Base-by-base conservation (phyloP, 2,888 invertebrate genomes). In the Diaperis boleti region DNA sequence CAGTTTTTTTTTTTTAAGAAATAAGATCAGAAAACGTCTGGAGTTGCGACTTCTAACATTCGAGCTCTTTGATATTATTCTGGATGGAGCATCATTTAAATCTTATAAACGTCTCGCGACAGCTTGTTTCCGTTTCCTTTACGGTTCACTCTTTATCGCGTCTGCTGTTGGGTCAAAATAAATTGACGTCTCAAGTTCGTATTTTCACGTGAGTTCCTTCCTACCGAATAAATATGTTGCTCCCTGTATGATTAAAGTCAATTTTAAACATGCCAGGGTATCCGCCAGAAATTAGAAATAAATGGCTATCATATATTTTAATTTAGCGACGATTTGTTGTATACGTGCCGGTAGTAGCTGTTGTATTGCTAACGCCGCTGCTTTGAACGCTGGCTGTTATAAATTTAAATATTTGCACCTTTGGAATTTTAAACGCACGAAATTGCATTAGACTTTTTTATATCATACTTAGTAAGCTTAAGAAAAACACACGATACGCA, bases 61-160 rank as follows among this genome's bases (percentile, higher is more conserved):
- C 41, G 54, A 13, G 26, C 22, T 18, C 54, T 54, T 29, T 55
- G 42, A 42, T 55, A 42, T 55, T 33, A 44, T 60, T 60, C 44
- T 37, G 44, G 42, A 60, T 37, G 29, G 52, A 33, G 39, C 54
- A 41, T 62, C 62, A 62, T 62, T 62, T 62, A 56, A 62, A 57
- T 62, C 62, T 62, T 62, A 45, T 62, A 62, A 62, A 57, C 49
- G 61, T 20, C 31, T 26, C 20, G 44, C 29, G 61, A 61, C 61
- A 55, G 61, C 61, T 45, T 55, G 62, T 54, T 61, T 55, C 56
- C 56, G 50, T 52, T 60, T 60, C 52, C 60, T 52, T 60, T 54
- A 14, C 54, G 39, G 22, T 26, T 22, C 52, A 26, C 49, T 41
- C 59, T 59, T 59, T 59, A 59, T 49, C 49, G 54, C 26, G 29